Base-by-base conservation (phyloP, 2,888 invertebrate genomes). In the Acheta domesticus region DNA sequence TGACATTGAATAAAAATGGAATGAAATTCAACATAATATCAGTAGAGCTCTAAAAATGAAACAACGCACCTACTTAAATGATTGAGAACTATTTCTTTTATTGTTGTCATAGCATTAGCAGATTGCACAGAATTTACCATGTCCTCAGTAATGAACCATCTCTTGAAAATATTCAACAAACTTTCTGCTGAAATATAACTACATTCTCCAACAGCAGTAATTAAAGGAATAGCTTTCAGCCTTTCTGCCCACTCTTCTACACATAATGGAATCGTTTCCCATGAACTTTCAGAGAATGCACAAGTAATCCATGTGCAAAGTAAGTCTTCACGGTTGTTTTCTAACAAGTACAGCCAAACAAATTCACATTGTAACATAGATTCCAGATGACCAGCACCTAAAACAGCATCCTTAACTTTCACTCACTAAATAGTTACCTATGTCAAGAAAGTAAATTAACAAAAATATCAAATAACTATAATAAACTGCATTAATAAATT, bases 321-420 rank as follows among this genome's bases (percentile, higher is more conserved):
- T 80, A 90, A 86, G 86, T 91, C 89, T 2, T 90, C 88, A 84
- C 90, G 89, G 83, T 92, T 91, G 82, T 89, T 88, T 78, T 88
- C 86, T 78, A 93, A 84, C 80, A 93, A 86, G 84, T 90, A 89
- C 83, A 89, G 88, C 92, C 93, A 93, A 83, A 92, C 88, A 82
- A 88, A 86, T 81, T 87, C 83, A 12, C 89, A 86, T 74, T 88
- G 87, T 80, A 91, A 86, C 84, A 90, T 89, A 21, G 88, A 87
- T 81, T 89, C 83, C 48, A 91, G 85, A 12, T 19, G 14, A 19
- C 87, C 86, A 83, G 88, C 87, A 85, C 91, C 91, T 91, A 86
- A 80, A 89, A 89, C 77, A 81, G 76, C 83, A 74, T 73, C 62
- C 74, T n/a, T 73, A 49, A 36, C 36, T 36, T 36, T 36, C 36